Base-by-base conservation (phyloP, 2,797 vertebrate genomes). In the Xenops minutus region DNA sequence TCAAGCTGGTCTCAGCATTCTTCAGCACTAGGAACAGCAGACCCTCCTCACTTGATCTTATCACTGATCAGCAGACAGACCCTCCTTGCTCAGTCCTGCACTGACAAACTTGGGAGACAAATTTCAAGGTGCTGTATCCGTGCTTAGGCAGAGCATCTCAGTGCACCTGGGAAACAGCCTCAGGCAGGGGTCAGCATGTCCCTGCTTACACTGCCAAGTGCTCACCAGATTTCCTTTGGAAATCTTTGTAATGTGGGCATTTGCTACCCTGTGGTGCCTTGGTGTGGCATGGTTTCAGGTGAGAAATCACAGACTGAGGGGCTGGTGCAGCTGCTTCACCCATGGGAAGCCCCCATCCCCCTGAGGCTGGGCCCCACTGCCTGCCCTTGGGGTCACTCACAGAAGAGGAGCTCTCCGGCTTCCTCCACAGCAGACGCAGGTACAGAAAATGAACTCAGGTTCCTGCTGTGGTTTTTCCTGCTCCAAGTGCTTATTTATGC, bases 311-410 rank as follows among this genome's bases (percentile, higher is more conserved):
- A 72, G 44, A 1, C 29, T 24, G n/a, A 58, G 44, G 39, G 49
- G 54, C 41, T 48, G 21, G 17, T 1, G 1, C 24, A 83, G 49
- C 23, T 2, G 0, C 26, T 73, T 77, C 23, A 13, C 18, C 43
- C 59, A 3, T 32, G 58, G 73, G 76, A 34, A 1, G 2, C 56
- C 52, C 52, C 4, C 0, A 0, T 58, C 14, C 43, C 13, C 37
- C 14, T 26, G 1, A 2, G 4, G 82, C 68, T 20, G 17, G 72
- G 43, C 36, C 49, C 56, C 54, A 32, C 24, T 4, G 2, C 22
- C 56, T 46, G 27, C 37, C 66, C 37, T 29, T 55, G 2, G 3
- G 32, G 44, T 29, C 0, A 0, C 64, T 43, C 5, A 3, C 21
- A 29, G 21, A 12, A 23, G 32, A 54, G 62, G 30, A 37, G 67